phyloP scores from a whole-genome alignment of 2,888 invertebrate species.

The Trachelus troglodyta region DNA sequence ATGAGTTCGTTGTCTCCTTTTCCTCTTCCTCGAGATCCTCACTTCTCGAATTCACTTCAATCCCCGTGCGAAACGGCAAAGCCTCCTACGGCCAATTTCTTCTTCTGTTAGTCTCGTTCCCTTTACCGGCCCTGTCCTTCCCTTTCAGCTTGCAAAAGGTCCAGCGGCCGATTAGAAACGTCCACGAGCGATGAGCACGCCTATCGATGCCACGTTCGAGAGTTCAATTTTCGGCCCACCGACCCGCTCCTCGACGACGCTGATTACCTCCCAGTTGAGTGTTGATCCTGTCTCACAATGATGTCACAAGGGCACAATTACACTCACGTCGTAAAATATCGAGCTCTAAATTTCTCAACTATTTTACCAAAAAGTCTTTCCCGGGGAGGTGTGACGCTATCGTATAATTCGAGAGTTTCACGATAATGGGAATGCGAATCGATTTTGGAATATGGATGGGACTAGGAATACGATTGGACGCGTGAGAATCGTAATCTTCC shows the following conservation, averaged over 20 bases:
- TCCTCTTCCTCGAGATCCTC: neutral
- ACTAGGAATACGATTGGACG: neutral
- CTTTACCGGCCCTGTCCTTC: neutral
- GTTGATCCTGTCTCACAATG: neutral
- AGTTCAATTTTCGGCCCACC: conserved; percentile 2
- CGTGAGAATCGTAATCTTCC: neutral
- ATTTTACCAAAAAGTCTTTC: neutral
- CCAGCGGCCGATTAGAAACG: neutral
- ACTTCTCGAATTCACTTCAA: neutral
- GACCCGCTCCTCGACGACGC: conserved; percentile 13
- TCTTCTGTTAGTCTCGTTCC: neutral
- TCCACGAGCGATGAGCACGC: neutral
- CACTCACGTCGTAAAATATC: neutral
- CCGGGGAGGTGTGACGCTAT: neutral
- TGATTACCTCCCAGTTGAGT: neutral
- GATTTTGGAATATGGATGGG: neutral
- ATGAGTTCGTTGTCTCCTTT: neutral
- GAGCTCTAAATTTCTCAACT: neutral
- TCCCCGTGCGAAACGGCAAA: neutral
- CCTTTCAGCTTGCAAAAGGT: neutral
- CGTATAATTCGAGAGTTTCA: neutral
- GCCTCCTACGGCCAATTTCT: neutral
- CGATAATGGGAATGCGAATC: neutral
- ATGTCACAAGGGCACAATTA: neutral
- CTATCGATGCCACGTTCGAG: neutral